phyloP scores from a whole-genome alignment of 2,888 invertebrate genomes.

The Silvanus unidentatus region DNA sequence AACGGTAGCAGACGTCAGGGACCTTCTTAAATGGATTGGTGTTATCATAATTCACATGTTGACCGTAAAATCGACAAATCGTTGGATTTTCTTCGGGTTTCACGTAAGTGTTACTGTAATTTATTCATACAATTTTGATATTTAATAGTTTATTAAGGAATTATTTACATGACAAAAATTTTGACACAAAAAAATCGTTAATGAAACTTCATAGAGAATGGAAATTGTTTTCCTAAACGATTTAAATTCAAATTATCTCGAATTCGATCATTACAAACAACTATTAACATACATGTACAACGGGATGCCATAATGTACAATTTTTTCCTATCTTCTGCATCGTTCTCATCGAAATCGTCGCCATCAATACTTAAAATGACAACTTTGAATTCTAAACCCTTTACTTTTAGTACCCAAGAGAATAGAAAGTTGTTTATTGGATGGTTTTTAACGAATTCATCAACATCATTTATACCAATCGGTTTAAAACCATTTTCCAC shows the following conservation, averaged over 20 bases:
- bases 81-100: too few relatives aligned
- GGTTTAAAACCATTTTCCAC: conserved; percentile 39
- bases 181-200: too few relatives aligned
- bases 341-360: conserved; percentile 39
- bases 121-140: too few relatives aligned
- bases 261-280: conserved; percentile 30
- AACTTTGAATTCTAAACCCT: conserved; percentile 43
- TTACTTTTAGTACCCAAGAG: conserved; percentile 39
- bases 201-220: too few relatives aligned
- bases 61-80: too few relatives aligned
- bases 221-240: neutral
- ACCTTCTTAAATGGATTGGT: too few relatives aligned
- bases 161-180: too few relatives aligned
- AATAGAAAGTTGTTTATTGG: conserved; percentile 37
- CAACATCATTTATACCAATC: conserved; percentile 34
- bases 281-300: conserved; percentile 38
- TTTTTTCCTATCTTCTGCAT: conserved; percentile 38
- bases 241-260: conserved; percentile 30
- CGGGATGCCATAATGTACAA: conserved; percentile 41
- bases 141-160: too few relatives aligned
- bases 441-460: conserved; percentile 32
- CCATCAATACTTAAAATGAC: conserved; percentile 40
- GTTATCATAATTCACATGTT: too few relatives aligned
- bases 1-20: too few relatives aligned
- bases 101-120: too few relatives aligned